Evolutionary conservation across 1,140 invertebrate species (phyloP).

Genomic region (Leptinotarsa texana): DNA sequence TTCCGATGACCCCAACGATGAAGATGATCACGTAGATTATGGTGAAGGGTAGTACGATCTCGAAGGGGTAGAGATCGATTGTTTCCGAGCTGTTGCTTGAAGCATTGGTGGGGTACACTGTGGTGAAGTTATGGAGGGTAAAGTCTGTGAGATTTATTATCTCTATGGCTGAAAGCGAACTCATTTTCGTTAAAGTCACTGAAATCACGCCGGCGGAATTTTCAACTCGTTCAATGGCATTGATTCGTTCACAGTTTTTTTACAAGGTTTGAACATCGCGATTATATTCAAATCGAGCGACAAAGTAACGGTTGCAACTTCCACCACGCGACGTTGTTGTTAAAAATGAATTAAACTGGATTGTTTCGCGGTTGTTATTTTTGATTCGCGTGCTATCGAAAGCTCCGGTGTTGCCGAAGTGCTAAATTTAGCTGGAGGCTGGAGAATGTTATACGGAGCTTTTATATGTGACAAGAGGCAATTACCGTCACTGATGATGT

Average conservation of each 20-base stretch:
- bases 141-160: conserved; percentile 5
- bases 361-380: conserved; percentile 13
- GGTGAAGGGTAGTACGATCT: conserved; percentile 63
- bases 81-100: background rate
- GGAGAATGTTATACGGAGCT: no score
- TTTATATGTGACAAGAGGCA: no score
- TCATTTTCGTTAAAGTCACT: background rate
- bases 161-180: background rate
- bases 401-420: background rate
- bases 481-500: no score
- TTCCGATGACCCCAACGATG: conserved; percentile 80
- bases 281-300: background rate
- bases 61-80: conserved; percentile 36
- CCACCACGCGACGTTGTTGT: background rate
- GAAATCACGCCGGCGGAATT: background rate
- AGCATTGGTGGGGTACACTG: background rate
- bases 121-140: background rate
- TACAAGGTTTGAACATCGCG: background rate
- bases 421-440: no score
- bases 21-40: conserved; percentile 79
- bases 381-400: conserved; percentile 15
- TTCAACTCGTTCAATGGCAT: background rate
- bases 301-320: background rate
- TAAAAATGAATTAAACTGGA: background rate
- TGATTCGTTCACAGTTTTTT: background rate